phyloP scores from a whole-genome alignment of 2,888 invertebrate species.

The Neoaliturus tenellus region DNA sequence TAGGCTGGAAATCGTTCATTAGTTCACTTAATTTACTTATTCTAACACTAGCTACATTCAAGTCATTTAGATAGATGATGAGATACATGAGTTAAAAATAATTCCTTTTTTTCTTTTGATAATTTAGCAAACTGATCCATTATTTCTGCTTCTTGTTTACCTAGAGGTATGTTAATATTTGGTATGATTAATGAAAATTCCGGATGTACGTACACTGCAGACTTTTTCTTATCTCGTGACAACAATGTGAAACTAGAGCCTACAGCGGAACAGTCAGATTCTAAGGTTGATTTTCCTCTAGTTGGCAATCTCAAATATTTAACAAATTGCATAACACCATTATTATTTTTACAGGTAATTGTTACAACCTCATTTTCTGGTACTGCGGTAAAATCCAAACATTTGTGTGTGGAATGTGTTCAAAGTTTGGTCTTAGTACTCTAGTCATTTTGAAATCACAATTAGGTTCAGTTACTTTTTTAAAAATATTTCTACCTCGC shows the following conservation, averaged over 20 bases:
- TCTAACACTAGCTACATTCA: slow-evolving; percentile 32
- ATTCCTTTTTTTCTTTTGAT: neutral
- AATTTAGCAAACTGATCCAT: neutral
- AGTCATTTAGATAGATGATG: slow-evolving; percentile 9
- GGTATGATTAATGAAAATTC: slow-evolving; percentile 21
- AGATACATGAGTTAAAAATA: neutral
- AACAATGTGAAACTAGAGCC: slow-evolving; percentile 26
- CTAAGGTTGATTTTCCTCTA: slow-evolving; percentile 1
- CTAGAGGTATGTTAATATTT: neutral
- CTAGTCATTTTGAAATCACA: neutral
- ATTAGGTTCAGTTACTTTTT: neutral
- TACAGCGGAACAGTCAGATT: slow-evolving; percentile 9
- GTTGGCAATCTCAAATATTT: neutral
- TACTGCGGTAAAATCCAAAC: slow-evolving; percentile 13
- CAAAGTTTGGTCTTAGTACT: neutral
- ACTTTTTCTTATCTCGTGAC: neutral
- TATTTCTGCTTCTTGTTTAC: slow-evolving; percentile 3
- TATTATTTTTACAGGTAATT: slow-evolving; percentile 28
- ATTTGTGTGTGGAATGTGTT: slow-evolving; percentile 3
- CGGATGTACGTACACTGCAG: neutral
- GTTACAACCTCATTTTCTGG: slow-evolving; percentile 1
- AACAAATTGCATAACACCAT: slow-evolving; percentile 11
- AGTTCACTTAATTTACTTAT: slow-evolving; percentile 19
- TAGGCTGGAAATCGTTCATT: neutral
- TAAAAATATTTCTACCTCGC: slow-evolving; percentile 15